Conservation (phyloP, 2,113 vertebrate species). For the Hystrix brachyura region DNA sequence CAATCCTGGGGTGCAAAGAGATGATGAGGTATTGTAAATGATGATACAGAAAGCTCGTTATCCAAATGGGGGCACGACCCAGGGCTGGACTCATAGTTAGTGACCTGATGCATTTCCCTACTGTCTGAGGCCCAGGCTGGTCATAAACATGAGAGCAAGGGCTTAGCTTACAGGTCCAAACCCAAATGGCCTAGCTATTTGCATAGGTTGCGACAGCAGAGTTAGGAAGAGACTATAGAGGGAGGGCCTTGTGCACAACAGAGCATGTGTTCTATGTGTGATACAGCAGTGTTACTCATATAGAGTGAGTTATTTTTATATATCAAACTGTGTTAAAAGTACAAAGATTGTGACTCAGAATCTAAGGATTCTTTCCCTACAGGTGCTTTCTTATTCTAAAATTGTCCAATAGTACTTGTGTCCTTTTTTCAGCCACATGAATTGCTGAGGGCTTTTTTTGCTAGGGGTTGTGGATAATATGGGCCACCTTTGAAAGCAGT, state of each 20-base stretch:
- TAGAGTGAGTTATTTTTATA: slow-evolving; percentile 38
- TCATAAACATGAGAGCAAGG: background rate
- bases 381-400: slow-evolving; percentile 35
- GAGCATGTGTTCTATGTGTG: background rate
- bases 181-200: background rate
- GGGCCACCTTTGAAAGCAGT: background rate
- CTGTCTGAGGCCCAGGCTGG: background rate
- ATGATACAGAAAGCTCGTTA: background rate
- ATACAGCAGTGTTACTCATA: background rate
- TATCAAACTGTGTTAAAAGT: slow-evolving; percentile 32
- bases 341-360: slow-evolving; percentile 23
- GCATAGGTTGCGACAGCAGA: background rate
- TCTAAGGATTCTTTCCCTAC: background rate
- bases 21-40: background rate
- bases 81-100: background rate
- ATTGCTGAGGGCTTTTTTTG: slow-evolving; percentile 23
- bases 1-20: background rate
- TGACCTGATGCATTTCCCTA: background rate
- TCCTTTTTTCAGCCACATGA: background rate
- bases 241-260: background rate
- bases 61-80: background rate
- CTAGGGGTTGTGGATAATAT: background rate
- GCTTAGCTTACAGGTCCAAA: background rate
- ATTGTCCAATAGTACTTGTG: background rate
- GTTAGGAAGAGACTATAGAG: background rate